Evolutionary conservation across 1,140 invertebrate genomes (phyloP).

Genomic region (Eubasilissa regina): DNA sequence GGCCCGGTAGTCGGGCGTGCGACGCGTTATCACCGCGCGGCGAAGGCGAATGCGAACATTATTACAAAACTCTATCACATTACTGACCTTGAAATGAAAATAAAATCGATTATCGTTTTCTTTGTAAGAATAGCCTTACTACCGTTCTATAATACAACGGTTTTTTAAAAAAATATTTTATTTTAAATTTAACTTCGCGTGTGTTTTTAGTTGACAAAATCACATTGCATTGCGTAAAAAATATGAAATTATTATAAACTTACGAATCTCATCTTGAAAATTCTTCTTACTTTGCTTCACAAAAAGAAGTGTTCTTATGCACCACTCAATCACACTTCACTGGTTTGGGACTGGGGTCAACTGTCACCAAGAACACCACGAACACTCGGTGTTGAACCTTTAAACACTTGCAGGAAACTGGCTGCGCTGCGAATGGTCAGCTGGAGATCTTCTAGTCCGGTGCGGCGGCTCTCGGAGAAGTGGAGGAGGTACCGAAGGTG

Average conservation of each 20-base stretch:
- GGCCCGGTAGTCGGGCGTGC: neutral
- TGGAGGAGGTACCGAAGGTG: slow-evolving; percentile 41
- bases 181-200: no score
- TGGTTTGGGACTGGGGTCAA: slow-evolving; percentile 11
- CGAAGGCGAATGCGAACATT: neutral
- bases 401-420: slow-evolving; percentile 31
- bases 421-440: slow-evolving; percentile 12
- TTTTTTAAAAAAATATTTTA: no score
- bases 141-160: no score
- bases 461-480: slow-evolving; percentile 18
- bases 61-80: slow-evolving; percentile 5
- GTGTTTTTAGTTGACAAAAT: no score
- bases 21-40: neutral
- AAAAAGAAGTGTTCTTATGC: slow-evolving; percentile 10
- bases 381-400: slow-evolving; percentile 44
- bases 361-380: slow-evolving; percentile 5
- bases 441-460: slow-evolving; percentile 17
- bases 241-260: slow-evolving; percentile 34
- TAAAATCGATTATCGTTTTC: slow-evolving; percentile 26
- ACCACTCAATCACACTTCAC: slow-evolving; percentile 35
- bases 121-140: neutral
- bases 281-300: slow-evolving; percentile 29
- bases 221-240: neutral
- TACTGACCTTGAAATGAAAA: slow-evolving; percentile 14
- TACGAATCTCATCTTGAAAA: slow-evolving; percentile 55